Percentiles rank a stretch among this genome's conserved stretches.
phyloP scores from a whole-genome alignment of 2,113 vertebrate species.

The Eudyptes chrysolophus region DNA sequence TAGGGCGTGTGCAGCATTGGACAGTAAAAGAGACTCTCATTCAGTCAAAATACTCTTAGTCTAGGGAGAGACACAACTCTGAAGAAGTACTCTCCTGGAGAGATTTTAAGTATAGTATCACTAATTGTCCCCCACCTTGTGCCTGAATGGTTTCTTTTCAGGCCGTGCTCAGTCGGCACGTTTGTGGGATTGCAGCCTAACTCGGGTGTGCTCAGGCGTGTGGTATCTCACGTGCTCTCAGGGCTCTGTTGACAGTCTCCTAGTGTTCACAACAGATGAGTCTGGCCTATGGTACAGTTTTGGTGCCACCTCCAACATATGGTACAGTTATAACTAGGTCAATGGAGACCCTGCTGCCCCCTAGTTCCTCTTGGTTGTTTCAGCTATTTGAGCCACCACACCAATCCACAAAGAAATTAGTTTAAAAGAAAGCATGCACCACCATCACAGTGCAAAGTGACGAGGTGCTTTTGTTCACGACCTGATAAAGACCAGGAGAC shows the following conservation, averaged over 20 bases:
- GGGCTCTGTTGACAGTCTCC: not conserved
- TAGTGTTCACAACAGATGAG: not conserved
- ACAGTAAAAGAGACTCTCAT: not conserved
- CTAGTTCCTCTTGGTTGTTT: not conserved
- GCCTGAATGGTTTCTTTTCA: not conserved
- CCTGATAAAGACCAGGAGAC: not conserved
- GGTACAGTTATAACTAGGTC: not conserved
- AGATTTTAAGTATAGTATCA: not conserved
- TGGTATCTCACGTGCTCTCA: not conserved
- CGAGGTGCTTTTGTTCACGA: accelerated
- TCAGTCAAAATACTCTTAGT: not conserved
- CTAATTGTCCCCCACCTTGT: not conserved
- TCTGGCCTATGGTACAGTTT: not conserved
- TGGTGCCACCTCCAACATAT: not conserved
- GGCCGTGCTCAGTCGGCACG: accelerated
- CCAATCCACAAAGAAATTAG: not conserved
- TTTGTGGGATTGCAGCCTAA: not conserved
- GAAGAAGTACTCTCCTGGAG: not conserved
- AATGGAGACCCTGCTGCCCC: not conserved
- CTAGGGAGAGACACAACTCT: not conserved
- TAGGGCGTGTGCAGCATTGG: not conserved
- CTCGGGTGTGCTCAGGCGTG: accelerated
- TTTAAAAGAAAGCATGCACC: not conserved
- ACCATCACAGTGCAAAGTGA: not conserved
- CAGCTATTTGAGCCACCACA: not conserved